Percentiles rank a stretch among this genome's conserved stretches.
Evolutionary conservation across 2,888 invertebrate genomes (phyloP).

Genomic region (Steinernema scapterisci): DNA sequence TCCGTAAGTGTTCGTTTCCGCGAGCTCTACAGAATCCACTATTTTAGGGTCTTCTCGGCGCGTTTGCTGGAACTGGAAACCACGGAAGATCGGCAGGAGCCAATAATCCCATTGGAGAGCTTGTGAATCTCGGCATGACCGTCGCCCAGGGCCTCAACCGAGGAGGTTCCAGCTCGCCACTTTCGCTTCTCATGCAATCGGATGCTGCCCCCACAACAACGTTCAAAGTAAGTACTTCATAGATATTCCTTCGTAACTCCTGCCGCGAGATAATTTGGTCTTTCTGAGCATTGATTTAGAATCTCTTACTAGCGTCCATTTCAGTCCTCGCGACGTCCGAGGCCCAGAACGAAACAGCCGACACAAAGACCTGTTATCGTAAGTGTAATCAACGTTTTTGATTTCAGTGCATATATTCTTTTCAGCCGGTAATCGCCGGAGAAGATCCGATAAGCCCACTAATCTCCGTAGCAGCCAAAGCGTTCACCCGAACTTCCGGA

Average conservation of each 20-base stretch:
- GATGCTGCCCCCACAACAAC: background rate
- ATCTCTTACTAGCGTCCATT: no score
- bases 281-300: no score
- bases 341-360: background rate
- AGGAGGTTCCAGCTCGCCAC: background rate
- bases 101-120: slow-evolving; percentile 39
- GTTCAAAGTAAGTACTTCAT: no score
- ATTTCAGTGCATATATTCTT: background rate
- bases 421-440: background rate
- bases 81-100: slow-evolving; percentile 40
- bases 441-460: background rate
- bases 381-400: background rate
- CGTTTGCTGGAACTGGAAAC: slow-evolving; percentile 46
- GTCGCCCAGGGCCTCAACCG: slow-evolving; percentile 15
- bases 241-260: no score
- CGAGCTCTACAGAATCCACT: background rate
- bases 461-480: background rate
- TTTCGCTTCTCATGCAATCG: background rate
- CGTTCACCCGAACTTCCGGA: background rate
- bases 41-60: slow-evolving; percentile 44
- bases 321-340: background rate
- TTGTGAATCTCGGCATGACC: slow-evolving; percentile 37
- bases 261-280: no score
- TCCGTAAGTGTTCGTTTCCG: background rate
- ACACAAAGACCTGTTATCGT: background rate